Base-by-base conservation (phyloP, 2,113 vertebrate genomes). In the Lepisosteus osseus region DNA sequence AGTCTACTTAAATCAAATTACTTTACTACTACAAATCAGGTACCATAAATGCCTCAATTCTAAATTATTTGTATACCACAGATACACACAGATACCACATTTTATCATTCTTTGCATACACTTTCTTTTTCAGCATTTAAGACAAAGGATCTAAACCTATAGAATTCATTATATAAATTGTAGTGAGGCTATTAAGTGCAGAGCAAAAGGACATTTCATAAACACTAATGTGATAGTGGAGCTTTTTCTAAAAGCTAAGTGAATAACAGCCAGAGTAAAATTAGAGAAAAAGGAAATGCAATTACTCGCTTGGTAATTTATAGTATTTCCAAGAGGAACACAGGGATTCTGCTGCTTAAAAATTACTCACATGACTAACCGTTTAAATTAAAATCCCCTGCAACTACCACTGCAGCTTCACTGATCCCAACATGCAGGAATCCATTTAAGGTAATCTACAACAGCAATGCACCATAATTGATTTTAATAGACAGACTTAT, bases 331-430 rank as follows among this genome's bases (percentile, higher is more conserved):
- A 64, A 64, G 62, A 29, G 62, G 62, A 29, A 42, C 41, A 7
- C 13, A 64, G 17, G 41, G 59, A 6, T 61, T 29, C 13, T 14
- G 14, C 59, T 61, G 59, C 62, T 64, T 4, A 64, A 64, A 68
- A 79, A 84, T 85, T 85, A 86, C 17, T 78, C 83, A 80, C 82
- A 80, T 80, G 80, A 83, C 78, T 0, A 72, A 71, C 59, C 82
- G 79, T 79, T 79, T 84, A 85, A 87, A 88, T 85, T 82, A 86
- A 84, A 88, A 85, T 77, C 72, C 64, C 70, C 6, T 73, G 83
- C 41, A 77, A 83, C 74, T 79, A 68, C 70, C 77, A 86, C 77
- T 15, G 17, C 43, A 0, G 73, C 67, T 41, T 70, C 84, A 80
- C 79, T 83, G 70, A 13, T 64, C n/a, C 40, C 70, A 69, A 84